A percentile compares a stretch with the other conserved stretches of the same genome.
These are phyloP conservation scores for Adelosebastes latens DNA, from an alignment of 2,797 vertebrate species.

Conservation along the genomic window DNA sequence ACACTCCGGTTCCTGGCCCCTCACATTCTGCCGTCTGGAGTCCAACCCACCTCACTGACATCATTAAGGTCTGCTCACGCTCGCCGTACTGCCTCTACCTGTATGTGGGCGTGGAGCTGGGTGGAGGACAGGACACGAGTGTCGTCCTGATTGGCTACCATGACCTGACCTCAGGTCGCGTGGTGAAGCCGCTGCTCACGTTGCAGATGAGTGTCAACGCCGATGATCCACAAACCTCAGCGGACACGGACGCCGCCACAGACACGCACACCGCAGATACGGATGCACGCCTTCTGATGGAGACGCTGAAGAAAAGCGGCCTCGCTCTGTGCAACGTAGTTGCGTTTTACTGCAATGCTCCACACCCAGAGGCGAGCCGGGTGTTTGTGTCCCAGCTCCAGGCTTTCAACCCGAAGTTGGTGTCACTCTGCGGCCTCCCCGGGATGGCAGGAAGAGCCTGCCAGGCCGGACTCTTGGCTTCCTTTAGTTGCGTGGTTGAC, in stretches of 20 bases:
- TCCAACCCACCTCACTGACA: constrained; percentile 30
- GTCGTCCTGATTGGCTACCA: constrained; percentile 77
- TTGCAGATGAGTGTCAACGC: constrained; percentile 44
- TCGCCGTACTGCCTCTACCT: constrained; percentile 79
- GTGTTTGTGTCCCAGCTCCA: constrained; percentile 46
- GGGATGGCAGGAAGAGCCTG: constrained; percentile 60
- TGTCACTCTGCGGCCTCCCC: constrained; percentile 71
- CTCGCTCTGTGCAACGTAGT: constrained; percentile 66
- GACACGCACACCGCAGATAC: background rate
- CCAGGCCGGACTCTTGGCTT: constrained; percentile 52
- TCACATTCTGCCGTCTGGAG: background rate
- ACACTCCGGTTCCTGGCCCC: background rate
- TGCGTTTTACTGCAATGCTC: constrained; percentile 69
- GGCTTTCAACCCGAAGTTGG: constrained; percentile 38
- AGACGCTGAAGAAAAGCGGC: constrained; percentile 38
- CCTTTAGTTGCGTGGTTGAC: constrained; percentile 50
- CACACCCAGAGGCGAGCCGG: constrained; percentile 10
- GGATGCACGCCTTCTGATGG: constrained; percentile 36
- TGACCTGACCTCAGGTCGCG: constrained; percentile 35
- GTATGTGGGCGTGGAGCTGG: constrained; percentile 63
- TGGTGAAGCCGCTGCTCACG: constrained; percentile 65
- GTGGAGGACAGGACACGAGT: constrained; percentile 9
- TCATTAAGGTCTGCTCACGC: constrained; percentile 35
- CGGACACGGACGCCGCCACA: accelerated
- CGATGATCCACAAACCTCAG: too few species aligned